Evolutionary conservation across 2,113 vertebrate genomes (phyloP), one percentile per base, ranked within the genome.

Genomic region (Sialia sialis): DNA sequence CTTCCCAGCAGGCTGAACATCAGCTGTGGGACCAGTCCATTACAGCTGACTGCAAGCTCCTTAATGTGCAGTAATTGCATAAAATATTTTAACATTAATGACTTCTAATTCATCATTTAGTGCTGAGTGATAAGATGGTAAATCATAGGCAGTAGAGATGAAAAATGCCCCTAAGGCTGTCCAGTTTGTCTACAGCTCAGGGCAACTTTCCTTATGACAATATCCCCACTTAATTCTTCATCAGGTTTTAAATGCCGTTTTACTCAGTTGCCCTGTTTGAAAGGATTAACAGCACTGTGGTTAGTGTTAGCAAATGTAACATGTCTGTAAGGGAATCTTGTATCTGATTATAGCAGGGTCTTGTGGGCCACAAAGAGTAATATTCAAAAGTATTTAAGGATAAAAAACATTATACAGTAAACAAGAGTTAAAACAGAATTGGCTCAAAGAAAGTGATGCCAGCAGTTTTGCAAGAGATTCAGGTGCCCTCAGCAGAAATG

Each of bases 41-140:
- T 55, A 59, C 72, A 51, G 76, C 62, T 70, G 55, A 36, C 79
- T 90, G 63, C 48, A 30, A 62, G 79, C 63, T 84, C 75, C 89
- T 92, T 94, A 86, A 90, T 90, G 72, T 85, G 78, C 70, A 73
- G 62, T 95, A 94, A 94, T 95, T 90, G 51, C 78, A 67, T 41
- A 25, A 80, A 89, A 87, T 83, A 94, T 69, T 96, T 54, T 66
- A 48, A 91, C 95, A 87, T 74, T 90, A 91, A 77, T 90, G 86
- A 75, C 82, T 93, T 55, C 52, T 74, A 89, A 66, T 94, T 69
- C 46, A 85, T 83, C 74, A 75, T 90, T 74, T 74, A 83, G 39
- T 4, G 2, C 82, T 86, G 84, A 91, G 78, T 29, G 75, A 49
- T 94, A 76, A 79, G 77, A 73, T 26, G 83, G 80, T 81, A 88